phyloP scores from a whole-genome alignment of 2,888 invertebrate species.

The Trileptium ribeirensis region DNA sequence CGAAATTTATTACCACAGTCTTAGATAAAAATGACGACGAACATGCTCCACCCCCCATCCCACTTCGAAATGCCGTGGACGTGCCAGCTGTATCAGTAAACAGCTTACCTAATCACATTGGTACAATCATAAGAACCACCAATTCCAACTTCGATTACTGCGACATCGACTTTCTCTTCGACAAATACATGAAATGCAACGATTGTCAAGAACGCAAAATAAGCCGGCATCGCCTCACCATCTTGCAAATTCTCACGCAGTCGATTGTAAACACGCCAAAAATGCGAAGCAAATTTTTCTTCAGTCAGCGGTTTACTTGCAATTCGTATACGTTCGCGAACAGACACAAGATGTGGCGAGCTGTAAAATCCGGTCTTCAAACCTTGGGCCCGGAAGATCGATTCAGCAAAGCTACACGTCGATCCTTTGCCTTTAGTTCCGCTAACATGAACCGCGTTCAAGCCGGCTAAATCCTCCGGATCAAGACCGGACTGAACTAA shows the following conservation, averaged over 20 bases:
- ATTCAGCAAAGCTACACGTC: slow-evolving; percentile 84
- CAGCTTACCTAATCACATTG: slow-evolving; percentile 69
- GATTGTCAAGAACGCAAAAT: slow-evolving; percentile 87
- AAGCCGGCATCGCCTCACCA: slow-evolving; percentile 57
- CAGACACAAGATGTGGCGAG: slow-evolving; percentile 87
- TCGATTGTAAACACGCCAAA: slow-evolving; percentile 65
- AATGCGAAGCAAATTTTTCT: slow-evolving; percentile 67
- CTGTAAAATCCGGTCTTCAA: slow-evolving; percentile 82
- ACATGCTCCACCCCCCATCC: too few species aligned
- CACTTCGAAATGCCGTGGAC: too few species aligned
- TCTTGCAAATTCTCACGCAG: too few species aligned
- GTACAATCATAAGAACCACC: slow-evolving; percentile 90
- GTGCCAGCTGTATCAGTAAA: too few species aligned
- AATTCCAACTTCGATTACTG: slow-evolving; percentile 91
- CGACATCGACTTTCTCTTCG: slow-evolving; percentile 73
- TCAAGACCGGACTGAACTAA: slow-evolving; percentile 32
- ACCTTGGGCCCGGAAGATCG: slow-evolving; percentile 74
- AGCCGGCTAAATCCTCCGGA: slow-evolving; percentile 62
- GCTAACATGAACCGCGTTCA: slow-evolving; percentile 84
- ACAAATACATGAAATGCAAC: slow-evolving; percentile 82
- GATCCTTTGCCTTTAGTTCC: slow-evolving; percentile 96
- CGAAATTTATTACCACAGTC: too few species aligned
- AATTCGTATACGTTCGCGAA: slow-evolving; percentile 81
- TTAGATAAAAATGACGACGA: too few species aligned
- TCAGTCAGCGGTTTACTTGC: slow-evolving; percentile 71